Base-by-base conservation (phyloP, 2,888 invertebrate species). In the Meganola albula region DNA sequence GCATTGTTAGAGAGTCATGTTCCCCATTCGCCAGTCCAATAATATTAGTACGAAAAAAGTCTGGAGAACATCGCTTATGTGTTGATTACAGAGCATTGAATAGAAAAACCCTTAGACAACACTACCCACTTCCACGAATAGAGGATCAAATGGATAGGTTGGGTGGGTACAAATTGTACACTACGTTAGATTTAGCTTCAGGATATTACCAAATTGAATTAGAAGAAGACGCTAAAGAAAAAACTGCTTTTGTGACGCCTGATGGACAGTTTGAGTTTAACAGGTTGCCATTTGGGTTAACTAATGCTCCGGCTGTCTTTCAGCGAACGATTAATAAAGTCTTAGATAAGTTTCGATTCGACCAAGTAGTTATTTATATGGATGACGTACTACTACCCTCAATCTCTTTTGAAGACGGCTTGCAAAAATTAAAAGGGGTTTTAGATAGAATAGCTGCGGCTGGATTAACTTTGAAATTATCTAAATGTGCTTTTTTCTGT, bases 11-110 rank as follows among this genome's bases (percentile, higher is more conserved):
- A 1, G 37, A 44, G 10, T 38, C 35, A 3, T 27, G n/a, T 3
- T 45, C 45, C 4, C 28, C 38, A 9, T 45, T 37, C 18, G 38
- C 45, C 2, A 52, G 46, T 31, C 44, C 44, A n/a, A 35, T 42
- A 4, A 29, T 41, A 5, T 23, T 44, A 18, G 42, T 44, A 4
- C 30, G 44, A 21, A 39, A 42, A 11, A 39, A 38, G 31, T 25
- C 31, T 4, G 39, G 40, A 1, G 36, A 40, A 10, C 27, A 39
- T 13, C 31, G 40, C 1, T 18, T 42, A 3, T 41, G 45, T 14
- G 28, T 45, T 1, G 42, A 45, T 18, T 45, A 42, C 20, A 21
- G 45, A 5, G 34, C 39, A n/a, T 7, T 20, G 3, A 20, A 20
- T 20, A 3, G n/a, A 3, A 20, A 20, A 20, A 20, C 20, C 3